phyloP scores from a whole-genome alignment of 1,140 invertebrate species.

The Zaprionus inermis region DNA sequence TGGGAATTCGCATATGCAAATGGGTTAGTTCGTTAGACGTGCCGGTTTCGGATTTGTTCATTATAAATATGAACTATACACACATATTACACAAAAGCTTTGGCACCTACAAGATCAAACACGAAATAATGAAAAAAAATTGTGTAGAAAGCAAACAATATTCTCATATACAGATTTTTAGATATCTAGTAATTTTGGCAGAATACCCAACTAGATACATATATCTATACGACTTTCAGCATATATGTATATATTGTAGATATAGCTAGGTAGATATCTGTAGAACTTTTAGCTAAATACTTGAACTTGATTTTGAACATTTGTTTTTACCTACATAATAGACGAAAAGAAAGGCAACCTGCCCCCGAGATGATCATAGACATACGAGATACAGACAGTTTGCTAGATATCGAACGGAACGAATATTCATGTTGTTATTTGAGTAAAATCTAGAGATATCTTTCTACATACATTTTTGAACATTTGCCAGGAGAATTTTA shows the following conservation, averaged over 20 bases:
- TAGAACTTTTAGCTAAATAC: slow-evolving; percentile 48
- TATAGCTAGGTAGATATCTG: slow-evolving; percentile 1
- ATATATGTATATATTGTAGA: no score
- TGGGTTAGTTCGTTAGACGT: slow-evolving; percentile 25
- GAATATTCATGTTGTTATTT: slow-evolving; percentile 69
- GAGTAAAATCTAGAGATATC: slow-evolving; percentile 49
- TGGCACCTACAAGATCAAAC: slow-evolving; percentile 63
- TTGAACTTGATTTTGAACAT: slow-evolving; percentile 77
- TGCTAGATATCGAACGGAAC: slow-evolving; percentile 58
- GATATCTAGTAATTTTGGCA: background rate
- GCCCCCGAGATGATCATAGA: slow-evolving; percentile 36
- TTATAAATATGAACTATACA: slow-evolving; percentile 25
- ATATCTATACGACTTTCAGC: no score
- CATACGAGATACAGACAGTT: slow-evolving; percentile 28
- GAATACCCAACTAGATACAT: background rate
- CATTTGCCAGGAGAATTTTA: slow-evolving; percentile 70
- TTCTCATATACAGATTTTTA: background rate
- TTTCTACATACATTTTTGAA: slow-evolving; percentile 70
- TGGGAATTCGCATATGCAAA: slow-evolving; percentile 19
- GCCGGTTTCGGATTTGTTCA: slow-evolving; percentile 21
- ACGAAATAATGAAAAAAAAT: slow-evolving; percentile 35
- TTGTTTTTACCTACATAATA: slow-evolving; percentile 24
- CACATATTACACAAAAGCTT: slow-evolving; percentile 44
- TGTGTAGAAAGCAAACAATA: background rate
- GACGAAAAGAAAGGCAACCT: slow-evolving; percentile 41